Evolutionary conservation across 2,113 vertebrate species (phyloP).

Genomic region (Bombycilla garrulus): DNA sequence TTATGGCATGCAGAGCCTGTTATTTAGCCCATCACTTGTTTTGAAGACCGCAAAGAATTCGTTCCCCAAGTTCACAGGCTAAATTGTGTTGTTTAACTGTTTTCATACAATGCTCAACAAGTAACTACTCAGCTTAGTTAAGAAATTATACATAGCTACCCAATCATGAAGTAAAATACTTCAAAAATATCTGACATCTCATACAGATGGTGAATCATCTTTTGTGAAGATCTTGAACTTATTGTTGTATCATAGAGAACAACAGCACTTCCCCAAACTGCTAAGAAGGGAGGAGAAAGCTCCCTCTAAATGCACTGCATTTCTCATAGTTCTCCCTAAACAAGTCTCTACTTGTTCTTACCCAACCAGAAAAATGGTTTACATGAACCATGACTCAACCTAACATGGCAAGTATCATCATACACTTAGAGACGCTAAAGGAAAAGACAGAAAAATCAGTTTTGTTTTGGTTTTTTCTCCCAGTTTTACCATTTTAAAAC

Average conservation of each 20-base stretch:
- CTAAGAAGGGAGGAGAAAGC: neutral
- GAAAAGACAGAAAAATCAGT: neutral
- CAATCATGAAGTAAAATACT: neutral
- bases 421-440: neutral
- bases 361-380: neutral
- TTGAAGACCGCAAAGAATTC: neutral
- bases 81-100: neutral
- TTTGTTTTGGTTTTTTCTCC: neutral
- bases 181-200: neutral
- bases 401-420: neutral
- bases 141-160: neutral
- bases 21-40: neutral
- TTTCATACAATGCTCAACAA: neutral
- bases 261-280: neutral
- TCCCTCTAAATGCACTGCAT: neutral
- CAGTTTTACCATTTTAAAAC: neutral
- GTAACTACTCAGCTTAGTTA: neutral
- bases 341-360: neutral
- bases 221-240: neutral
- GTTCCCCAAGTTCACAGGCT: neutral
- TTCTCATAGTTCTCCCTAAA: neutral
- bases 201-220: neutral
- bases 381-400: rapidly evolving
- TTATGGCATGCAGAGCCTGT: neutral
- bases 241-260: neutral